phyloP scores from a whole-genome alignment of 2,113 vertebrate species.

The Delphinus delphis region DNA sequence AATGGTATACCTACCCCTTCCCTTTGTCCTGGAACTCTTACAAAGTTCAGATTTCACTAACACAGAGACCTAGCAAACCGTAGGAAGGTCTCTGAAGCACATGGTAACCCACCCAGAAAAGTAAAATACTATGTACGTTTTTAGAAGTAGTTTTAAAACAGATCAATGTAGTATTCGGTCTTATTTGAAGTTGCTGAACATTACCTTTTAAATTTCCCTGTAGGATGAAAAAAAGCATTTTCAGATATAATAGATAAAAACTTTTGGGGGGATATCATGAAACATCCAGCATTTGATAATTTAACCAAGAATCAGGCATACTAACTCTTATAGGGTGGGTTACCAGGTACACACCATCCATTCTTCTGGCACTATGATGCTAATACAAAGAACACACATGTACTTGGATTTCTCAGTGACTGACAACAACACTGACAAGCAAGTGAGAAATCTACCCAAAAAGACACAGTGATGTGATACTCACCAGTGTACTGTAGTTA shows the following conservation, averaged over 20 bases:
- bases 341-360: not conserved
- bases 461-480: not conserved
- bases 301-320: not conserved
- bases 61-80: not conserved
- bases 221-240: not conserved
- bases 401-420: not conserved
- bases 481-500: not conserved
- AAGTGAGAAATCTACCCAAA: not conserved
- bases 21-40: not conserved
- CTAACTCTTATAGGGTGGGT: not conserved
- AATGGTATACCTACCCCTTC: not conserved
- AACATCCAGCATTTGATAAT: not conserved
- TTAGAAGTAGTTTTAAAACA: not conserved
- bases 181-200: slow-evolving; percentile 9
- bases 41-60: not conserved
- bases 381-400: not conserved
- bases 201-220: not conserved
- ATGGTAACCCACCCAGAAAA: not conserved
- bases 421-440: not conserved
- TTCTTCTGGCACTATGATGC: not conserved
- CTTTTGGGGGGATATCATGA: not conserved
- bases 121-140: not conserved
- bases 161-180: not conserved
- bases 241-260: not conserved
- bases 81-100: not conserved